phyloP scores from a whole-genome alignment of 92 coral and sea anemone genomes.

The Zoanthus sansibaricus region DNA sequence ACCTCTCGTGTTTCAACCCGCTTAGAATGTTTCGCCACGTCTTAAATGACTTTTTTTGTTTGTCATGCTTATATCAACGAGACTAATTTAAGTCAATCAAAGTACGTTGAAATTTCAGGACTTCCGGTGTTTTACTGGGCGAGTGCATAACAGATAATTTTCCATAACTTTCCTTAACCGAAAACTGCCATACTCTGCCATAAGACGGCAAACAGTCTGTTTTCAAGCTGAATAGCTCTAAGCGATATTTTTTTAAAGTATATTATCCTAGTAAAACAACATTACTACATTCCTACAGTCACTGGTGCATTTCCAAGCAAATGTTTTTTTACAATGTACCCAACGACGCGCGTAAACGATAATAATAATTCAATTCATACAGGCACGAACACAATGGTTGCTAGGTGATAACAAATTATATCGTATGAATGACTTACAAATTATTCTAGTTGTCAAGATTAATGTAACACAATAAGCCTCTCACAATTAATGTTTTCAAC shows the following conservation, averaged over 20 bases:
- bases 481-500: too few relatives aligned
- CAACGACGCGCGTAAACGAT: conserved; percentile 21
- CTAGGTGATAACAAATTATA: conserved; percentile 14
- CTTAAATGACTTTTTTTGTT: conserved; percentile 22
- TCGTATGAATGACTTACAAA: conserved; percentile 6
- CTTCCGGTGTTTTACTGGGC: conserved; percentile 37
- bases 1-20: conserved; percentile 5
- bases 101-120: conserved; percentile 32
- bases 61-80: conserved; percentile 25
- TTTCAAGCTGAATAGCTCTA: neutral
- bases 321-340: conserved; percentile 29
- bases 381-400: conserved; percentile 31
- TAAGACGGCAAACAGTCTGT: neutral
- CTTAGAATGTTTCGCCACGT: neutral
- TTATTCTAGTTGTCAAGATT: neutral
- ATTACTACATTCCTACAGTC: neutral
- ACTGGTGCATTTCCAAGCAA: conserved; percentile 22
- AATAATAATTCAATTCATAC: neutral
- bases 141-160: neutral
- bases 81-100: conserved; percentile 28
- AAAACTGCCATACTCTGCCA: neutral
- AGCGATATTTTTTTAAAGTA: neutral
- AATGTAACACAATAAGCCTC: neutral
- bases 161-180: too few relatives aligned
- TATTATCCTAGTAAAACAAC: neutral